Evolutionary conservation across 2,888 invertebrate genomes (phyloP).

Genomic region (Acrobasis consociella): DNA sequence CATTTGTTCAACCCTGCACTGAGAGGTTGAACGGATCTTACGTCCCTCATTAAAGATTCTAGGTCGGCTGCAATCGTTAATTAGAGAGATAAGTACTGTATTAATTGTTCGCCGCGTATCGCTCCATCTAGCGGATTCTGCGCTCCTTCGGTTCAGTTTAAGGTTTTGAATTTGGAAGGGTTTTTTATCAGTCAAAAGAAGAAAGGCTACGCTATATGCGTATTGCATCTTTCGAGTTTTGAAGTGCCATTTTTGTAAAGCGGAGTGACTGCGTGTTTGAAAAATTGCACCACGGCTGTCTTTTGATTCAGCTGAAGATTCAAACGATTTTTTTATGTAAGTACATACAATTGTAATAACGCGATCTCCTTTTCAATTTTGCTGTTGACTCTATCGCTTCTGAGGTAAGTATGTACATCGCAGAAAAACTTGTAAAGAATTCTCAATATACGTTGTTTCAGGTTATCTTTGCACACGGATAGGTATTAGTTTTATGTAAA

Average conservation of each 20-base stretch:
- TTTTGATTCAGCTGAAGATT: too few species aligned
- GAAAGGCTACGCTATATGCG: neutral
- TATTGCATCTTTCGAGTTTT: neutral
- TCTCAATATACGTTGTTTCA: too few species aligned
- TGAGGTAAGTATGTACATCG: too few species aligned
- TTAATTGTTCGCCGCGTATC: constrained; percentile 79
- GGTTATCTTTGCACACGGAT: neutral
- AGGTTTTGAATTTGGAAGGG: constrained; percentile 17
- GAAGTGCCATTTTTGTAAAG: too few species aligned
- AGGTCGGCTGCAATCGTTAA: constrained; percentile 80
- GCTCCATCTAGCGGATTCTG: constrained; percentile 54
- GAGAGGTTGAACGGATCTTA: constrained; percentile 67
- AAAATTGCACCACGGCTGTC: too few species aligned
- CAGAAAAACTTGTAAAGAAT: too few species aligned
- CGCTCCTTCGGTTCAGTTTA: constrained; percentile 18
- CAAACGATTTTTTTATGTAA: too few species aligned
- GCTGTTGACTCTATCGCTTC: too few species aligned
- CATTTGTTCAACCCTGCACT: constrained; percentile 22
- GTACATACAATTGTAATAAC: too few species aligned
- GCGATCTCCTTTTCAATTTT: too few species aligned
- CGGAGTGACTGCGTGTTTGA: too few species aligned
- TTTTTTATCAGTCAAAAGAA: neutral
- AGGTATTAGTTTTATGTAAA: neutral
- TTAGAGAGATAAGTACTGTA: constrained; percentile 78
- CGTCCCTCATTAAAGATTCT: constrained; percentile 80